Evolutionary conservation across 2,113 vertebrate genomes (phyloP).

Genomic region (Phaethornis superciliosus): DNA sequence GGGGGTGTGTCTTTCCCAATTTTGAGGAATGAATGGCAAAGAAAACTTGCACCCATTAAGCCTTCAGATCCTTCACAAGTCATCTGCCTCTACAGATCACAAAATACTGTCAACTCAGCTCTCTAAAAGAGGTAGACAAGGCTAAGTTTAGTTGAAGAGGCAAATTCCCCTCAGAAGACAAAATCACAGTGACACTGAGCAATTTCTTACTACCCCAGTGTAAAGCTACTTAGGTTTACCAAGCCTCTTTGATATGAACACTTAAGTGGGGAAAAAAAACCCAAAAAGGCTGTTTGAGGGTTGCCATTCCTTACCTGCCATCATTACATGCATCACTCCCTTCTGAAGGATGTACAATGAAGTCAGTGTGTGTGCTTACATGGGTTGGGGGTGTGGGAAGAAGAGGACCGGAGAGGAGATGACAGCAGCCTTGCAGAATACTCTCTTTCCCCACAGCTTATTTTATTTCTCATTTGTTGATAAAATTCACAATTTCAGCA

Average conservation of each 20-base stretch:
- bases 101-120: neutral
- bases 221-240: neutral
- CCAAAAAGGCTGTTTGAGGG: neutral
- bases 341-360: rapidly evolving
- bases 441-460: neutral
- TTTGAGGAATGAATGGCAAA: neutral
- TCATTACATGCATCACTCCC: neutral
- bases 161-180: neutral
- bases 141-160: neutral
- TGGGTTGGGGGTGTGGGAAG: rapidly evolving
- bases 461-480: neutral
- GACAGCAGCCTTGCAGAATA: neutral
- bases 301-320: neutral
- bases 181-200: neutral
- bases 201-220: neutral
- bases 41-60: neutral
- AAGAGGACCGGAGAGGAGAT: neutral
- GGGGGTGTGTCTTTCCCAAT: neutral
- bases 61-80: neutral
- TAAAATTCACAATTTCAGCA: neutral
- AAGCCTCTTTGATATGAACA: neutral
- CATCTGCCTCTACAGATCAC: neutral
- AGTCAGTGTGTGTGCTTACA: neutral
- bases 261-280: neutral
- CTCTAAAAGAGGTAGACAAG: neutral